Percentiles rank a stretch among this genome's conserved stretches.
Conservation (phyloP, 2,888 invertebrate genomes). For the Amblyjoppa fuscipennis region DNA sequence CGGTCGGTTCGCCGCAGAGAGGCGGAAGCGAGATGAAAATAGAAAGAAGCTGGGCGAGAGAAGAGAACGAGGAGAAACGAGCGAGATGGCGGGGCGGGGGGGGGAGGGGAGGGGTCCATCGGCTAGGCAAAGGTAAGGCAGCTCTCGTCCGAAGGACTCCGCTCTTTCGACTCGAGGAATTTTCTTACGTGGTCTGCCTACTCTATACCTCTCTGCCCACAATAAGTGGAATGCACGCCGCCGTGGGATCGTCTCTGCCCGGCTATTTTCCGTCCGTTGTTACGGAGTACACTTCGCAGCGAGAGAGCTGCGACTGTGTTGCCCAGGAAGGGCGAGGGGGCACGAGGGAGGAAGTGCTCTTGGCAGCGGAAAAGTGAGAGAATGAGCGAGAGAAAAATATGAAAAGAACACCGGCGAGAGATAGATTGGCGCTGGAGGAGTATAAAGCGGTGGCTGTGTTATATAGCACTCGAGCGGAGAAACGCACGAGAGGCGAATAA, state of each 20-base stretch:
- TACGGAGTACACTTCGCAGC: constrained; percentile 27
- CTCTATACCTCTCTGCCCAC: constrained; percentile 57
- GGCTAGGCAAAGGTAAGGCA: constrained; percentile 28
- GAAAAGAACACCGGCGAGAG: constrained; percentile 23
- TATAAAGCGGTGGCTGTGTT: constrained; percentile 2
- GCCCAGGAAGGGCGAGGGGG: background rate
- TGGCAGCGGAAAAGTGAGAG: background rate
- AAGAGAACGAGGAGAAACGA: constrained; percentile 40
- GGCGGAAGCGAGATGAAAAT: constrained; percentile 53
- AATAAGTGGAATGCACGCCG: constrained; percentile 65
- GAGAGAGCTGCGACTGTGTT: background rate
- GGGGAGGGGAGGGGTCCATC: constrained; percentile 46
- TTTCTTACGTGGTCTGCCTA: constrained; percentile 75
- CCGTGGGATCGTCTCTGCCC: constrained; percentile 58
- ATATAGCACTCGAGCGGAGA: background rate
- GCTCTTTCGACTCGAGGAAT: constrained; percentile 78
- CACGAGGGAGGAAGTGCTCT: background rate
- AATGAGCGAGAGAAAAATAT: background rate
- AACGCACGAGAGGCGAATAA: constrained; percentile 15
- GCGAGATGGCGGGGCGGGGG: background rate
- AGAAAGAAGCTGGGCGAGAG: constrained; percentile 44
- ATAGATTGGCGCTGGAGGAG: constrained; percentile 8
- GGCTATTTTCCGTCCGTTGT: constrained; percentile 77
- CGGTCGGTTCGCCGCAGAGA: constrained; percentile 59
- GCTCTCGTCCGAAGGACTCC: constrained; percentile 76